Percentiles rank a stretch among this genome's conserved stretches.
These are phyloP conservation scores for Leucophenga varia DNA, from an alignment of 1,140 invertebrate species.

Conservation along the genomic window DNA sequence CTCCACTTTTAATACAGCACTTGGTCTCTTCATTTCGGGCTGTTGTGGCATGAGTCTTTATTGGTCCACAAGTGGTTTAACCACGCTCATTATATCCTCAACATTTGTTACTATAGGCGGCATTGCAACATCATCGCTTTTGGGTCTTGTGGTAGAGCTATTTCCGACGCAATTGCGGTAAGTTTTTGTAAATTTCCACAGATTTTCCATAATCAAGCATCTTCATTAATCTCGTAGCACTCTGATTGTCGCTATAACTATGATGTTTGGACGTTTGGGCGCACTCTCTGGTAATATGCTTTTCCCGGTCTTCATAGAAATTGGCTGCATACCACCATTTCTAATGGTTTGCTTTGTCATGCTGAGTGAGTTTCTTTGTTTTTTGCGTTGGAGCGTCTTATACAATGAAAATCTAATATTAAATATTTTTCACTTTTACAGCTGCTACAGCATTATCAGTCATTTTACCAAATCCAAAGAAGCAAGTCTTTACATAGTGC, in stretches of 20 bases:
- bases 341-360: conserved; percentile 42
- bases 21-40: conserved; percentile 52
- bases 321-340: conserved; percentile 49
- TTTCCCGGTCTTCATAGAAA: conserved; percentile 43
- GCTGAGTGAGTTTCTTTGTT: conserved; percentile 26
- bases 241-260: conserved; percentile 40
- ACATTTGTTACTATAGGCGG: conserved; percentile 39
- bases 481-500: conserved; percentile 32
- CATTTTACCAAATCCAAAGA: conserved; percentile 35
- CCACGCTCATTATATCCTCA: conserved; percentile 39
- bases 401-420: background rate
- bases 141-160: conserved; percentile 40
- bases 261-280: conserved; percentile 51
- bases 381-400: no score
- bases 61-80: conserved; percentile 55
- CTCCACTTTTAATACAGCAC: conserved; percentile 23
- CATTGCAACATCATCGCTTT: conserved; percentile 40
- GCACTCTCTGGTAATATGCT: conserved; percentile 48
- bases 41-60: conserved; percentile 55
- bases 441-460: conserved; percentile 30
- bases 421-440: conserved; percentile 11
- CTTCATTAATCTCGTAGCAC: conserved; percentile 23
- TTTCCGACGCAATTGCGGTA: conserved; percentile 52
- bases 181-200: background rate
- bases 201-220: background rate